Base-by-base conservation (phyloP, 2,888 invertebrate genomes). In the Megastigmus dorsalis region DNA sequence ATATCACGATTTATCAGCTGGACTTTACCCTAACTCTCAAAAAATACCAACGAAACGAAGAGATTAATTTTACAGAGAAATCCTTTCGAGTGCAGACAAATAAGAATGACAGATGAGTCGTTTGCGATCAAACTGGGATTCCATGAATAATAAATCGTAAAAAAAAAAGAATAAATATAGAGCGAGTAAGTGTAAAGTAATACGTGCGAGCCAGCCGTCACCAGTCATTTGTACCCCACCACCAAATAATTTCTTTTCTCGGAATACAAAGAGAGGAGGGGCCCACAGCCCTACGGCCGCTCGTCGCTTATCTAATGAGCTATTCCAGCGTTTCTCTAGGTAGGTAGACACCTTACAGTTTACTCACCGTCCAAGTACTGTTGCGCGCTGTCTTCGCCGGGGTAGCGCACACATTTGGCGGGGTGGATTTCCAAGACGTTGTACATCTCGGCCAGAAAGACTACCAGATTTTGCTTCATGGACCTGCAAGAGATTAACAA, bases 341-440 rank as follows among this genome's bases (percentile, higher is more conserved):
- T n/a, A n/a, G n/a, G n/a, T n/a, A 20, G 30, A 18, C 7, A 33
- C 26, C n/a, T 10, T 1, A 30, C 43, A 26, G 4, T 65, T n/a
- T 23, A 84, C 88, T 85, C 86, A 89, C 89, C 89, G 83, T 89
- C 89, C 80, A 87, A 85, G 78, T 88, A 87, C 78, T 85, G 86
- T 79, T 86, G 86, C 73, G 87, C 88, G 81, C 89, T 89, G 79
- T 93, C 92, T 88, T 92, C 93, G 79, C 93, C 95, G 3, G 95
- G 95, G 88, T 94, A 93, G 84, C 94, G 93, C 78, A 96, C 96
- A 84, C 95, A 95, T 87, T 95, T 94, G 45, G 94, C 95, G 20
- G 97, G 96, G 89, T 97, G 95, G 78, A 98, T 95, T 90, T 98
- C 98, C 87, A 97, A 91, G 83, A 95, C 92, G 89, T 96, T 96